A percentile compares a stretch with the other conserved stretches of the same genome.
phyloP scores from a whole-genome alignment of 2,113 vertebrate genomes.

The Gambusia holbrooki region DNA sequence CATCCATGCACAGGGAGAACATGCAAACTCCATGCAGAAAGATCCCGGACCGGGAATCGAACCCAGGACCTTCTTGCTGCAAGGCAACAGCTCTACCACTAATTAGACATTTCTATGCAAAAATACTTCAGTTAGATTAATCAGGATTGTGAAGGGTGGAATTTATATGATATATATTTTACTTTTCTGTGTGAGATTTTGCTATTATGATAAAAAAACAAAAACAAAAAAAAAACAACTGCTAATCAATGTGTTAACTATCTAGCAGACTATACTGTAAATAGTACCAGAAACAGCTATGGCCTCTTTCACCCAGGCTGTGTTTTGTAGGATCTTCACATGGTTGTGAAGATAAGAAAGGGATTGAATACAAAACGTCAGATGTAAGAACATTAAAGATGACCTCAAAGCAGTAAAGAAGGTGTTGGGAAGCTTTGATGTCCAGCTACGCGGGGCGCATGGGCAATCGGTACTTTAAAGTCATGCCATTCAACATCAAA shows the following conservation, averaged over 20 bases:
- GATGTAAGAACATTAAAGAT: not conserved
- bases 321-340: not conserved
- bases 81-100: too few relatives aligned
- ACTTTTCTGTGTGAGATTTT: not conserved
- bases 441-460: not conserved
- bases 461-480: not conserved
- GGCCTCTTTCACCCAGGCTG: not conserved
- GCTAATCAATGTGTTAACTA: not conserved
- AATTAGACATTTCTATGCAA: not conserved
- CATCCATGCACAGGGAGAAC: too few relatives aligned
- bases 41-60: too few relatives aligned
- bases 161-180: not conserved
- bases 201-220: not conserved
- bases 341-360: not conserved
- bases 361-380: not conserved
- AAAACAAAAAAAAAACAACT: not conserved
- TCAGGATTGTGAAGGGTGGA: not conserved
- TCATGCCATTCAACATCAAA: conserved; percentile 20
- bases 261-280: not conserved
- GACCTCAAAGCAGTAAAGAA: not conserved
- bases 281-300: not conserved
- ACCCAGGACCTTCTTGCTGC: too few relatives aligned
- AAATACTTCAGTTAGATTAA: not conserved
- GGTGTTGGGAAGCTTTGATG: not conserved
- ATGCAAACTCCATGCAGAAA: too few relatives aligned